These are phyloP conservation scores for Pollachius pollachius DNA, from an alignment of 2,113 vertebrate species.

Conservation along the genomic window DNA sequence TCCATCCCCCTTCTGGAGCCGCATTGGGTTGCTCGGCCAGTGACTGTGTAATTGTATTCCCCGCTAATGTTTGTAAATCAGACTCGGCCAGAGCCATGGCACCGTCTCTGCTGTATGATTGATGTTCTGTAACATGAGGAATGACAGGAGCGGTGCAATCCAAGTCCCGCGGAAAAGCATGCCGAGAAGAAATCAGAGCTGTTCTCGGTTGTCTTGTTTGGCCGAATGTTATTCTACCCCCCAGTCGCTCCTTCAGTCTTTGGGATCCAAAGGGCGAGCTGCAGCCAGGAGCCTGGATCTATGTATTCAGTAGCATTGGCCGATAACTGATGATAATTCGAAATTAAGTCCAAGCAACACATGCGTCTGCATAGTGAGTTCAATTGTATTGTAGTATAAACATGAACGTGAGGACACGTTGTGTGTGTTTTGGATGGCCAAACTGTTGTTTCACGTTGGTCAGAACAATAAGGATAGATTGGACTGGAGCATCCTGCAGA, in stretches of 20 bases:
- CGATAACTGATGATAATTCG: too few species aligned
- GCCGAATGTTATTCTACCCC: constrained; percentile 75
- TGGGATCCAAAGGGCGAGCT: constrained; percentile 58
- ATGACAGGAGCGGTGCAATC: constrained; percentile 81
- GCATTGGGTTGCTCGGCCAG: constrained; percentile 65
- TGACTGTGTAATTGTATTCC: constrained; percentile 84
- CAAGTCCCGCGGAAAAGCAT: constrained; percentile 64
- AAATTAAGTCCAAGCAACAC: too few species aligned
- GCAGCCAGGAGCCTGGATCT: constrained; percentile 42
- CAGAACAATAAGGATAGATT: too few species aligned
- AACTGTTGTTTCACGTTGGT: too few species aligned
- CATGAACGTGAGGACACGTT: too few species aligned
- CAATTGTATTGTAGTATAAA: too few species aligned
- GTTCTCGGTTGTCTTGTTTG: constrained; percentile 71
- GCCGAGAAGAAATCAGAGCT: constrained; percentile 61
- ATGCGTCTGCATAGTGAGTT: too few species aligned
- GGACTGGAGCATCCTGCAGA: too few species aligned
- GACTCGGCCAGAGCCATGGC: constrained; percentile 81
- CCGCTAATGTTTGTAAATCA: constrained; percentile 92
- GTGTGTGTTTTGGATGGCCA: too few species aligned
- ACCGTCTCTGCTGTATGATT: constrained; percentile 81
- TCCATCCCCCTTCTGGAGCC: constrained; percentile 25
- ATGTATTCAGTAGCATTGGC: background rate
- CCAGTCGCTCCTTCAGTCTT: constrained; percentile 55
- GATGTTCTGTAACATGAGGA: constrained; percentile 86